Conservation (phyloP, 2,113 vertebrate genomes). For the Crotalus viridis region DNA sequence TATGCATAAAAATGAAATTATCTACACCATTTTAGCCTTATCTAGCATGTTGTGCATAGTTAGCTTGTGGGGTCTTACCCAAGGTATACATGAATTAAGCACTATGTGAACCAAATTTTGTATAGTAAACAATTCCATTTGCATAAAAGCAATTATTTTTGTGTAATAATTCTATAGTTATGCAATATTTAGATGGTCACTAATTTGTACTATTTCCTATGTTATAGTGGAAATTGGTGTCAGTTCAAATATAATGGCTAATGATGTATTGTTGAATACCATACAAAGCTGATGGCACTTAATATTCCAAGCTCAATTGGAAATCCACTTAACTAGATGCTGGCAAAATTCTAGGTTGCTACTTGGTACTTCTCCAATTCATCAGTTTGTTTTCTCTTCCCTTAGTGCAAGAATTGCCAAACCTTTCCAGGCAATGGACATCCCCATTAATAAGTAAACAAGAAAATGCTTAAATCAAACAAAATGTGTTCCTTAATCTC, state of each 20-base stretch:
- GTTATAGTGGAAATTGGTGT: not conserved
- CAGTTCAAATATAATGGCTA: not conserved
- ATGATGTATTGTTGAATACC: not conserved
- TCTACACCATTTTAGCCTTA: not conserved
- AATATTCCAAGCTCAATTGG: not conserved
- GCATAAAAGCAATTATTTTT: not conserved
- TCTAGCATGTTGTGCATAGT: not conserved
- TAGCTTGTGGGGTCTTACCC: not conserved
- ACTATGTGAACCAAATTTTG: not conserved
- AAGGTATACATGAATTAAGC: not conserved
- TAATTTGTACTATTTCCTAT: not conserved
- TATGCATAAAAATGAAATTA: not conserved
- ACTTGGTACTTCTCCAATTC: not conserved
- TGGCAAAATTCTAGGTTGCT: not conserved
- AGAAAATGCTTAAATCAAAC: not conserved
- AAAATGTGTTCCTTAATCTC: not conserved
- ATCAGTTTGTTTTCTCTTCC: not conserved
- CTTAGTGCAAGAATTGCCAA: not conserved
- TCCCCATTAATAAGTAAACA: not conserved
- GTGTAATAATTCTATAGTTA: conserved; percentile 3
- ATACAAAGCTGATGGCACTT: not conserved
- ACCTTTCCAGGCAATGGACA: not conserved
- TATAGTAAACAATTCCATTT: not conserved
- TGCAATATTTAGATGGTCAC: not conserved
- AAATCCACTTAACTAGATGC: not conserved